Base-by-base conservation (phyloP, 2,113 vertebrate species). In the Jaculus jaculus region DNA sequence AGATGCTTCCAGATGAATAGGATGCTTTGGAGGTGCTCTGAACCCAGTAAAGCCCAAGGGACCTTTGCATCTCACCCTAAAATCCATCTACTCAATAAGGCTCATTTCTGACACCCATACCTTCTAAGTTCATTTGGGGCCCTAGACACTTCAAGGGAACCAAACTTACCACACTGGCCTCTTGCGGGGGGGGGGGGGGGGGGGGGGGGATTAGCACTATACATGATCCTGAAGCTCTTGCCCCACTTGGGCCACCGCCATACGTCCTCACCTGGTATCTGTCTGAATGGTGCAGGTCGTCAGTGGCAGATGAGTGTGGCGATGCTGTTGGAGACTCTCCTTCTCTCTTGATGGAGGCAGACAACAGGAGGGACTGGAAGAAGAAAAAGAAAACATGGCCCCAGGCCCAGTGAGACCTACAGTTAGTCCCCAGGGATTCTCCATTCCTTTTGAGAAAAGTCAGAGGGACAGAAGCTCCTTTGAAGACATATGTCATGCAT, bases 241-340 rank as follows among this genome's bases (percentile, higher is more conserved):
- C 3, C 69, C 17, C 0, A 30, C 69, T 13, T 0, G 30, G 24
- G 42, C 68, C 54, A 51, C 26, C 42, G 23, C 37, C 24, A 13
- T 32, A 37, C 16, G 3, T 87, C 34, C 97, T 96, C 96, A 99
- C 99, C 99, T 99, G 99, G 98, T 99, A 99, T 99, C 99, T 99
- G 98, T 99, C 99, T 65, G 99, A 99, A 97, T 99, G 99, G 98
- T 99, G 99, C 95, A 99, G 99, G 96, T 99, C 99, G 47, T 99
- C 99, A 0, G 97, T 95, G 87, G 95, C 95, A 69, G 99, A 99
- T 26, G 99, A 99, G 97, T 99, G 98, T 65, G 99, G 99, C 13
- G 99, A 99, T 30, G 99, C 99, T 93, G 99, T 99, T 0, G 99
- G 99, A 97, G 99, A 99, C 96, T 99, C 99, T 96, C 99, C 99